Evolutionary conservation across 2,888 invertebrate genomes (phyloP), one percentile per base, ranked within the genome.

Genomic region (Lysandra bellargus): DNA sequence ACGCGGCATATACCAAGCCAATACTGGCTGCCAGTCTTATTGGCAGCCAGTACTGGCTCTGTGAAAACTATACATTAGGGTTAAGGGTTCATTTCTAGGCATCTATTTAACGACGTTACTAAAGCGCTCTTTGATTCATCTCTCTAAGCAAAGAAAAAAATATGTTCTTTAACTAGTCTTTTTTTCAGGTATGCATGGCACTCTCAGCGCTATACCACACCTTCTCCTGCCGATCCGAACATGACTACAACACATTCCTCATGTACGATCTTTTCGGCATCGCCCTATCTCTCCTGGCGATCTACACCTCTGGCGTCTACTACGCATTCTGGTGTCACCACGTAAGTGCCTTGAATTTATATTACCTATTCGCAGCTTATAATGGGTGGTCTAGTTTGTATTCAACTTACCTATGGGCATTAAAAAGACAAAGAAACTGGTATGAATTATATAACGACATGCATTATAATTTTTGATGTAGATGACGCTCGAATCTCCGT

Each of bases 251-350:
- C 88, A 95, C 97, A 83, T 99, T 98, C 93, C 95, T 99, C 72
- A 97, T 98, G 84, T 97, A 97, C 87, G 99, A 99, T 89, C 95
- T 99, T 80, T 97, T 99, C 86, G 99, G 99, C 30, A 99, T 99
- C 82, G 98, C 98, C 17, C 95, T 99, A 78, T 98, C 98, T 60
- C 94, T 99, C 83, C 96, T 99, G 78, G 99, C 98, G 79, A 98
- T 99, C 88, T 99, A 99, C 91, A 97, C 98, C 82, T 98, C 98
- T 44, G 99, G 99, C 79, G 98, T 99, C 83, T 99, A 99, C 91
- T 99, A 98, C 89, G 99, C 99, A 14, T 99, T 99, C 92, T 99
- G 98, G 97, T 99, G 99, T 91, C 97, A 98, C 89, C 96, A 96
- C 93, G 98, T 98, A 95, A 96, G 96, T 95, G 72, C 23, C 72